Percentiles rank a stretch among this genome's conserved stretches.
Evolutionary conservation across 2,113 vertebrate genomes (phyloP).

Genomic region (Kryptolebias marmoratus): DNA sequence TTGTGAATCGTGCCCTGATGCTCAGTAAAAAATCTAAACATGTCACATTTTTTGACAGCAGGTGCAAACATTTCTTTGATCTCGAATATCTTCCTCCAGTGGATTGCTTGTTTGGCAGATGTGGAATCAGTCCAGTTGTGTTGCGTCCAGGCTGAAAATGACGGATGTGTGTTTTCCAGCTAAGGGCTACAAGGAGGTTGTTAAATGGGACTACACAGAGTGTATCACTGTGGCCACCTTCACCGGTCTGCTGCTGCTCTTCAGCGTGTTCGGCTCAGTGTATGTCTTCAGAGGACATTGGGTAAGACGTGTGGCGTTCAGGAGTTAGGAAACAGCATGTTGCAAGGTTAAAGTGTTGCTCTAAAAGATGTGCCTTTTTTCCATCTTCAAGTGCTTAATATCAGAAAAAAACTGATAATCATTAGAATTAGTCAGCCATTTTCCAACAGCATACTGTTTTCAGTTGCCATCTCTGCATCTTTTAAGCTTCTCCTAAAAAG

Average conservation of each 20-base stretch:
- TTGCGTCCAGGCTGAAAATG: not conserved
- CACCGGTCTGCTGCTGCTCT: constrained; percentile 62
- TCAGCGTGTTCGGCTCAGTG: constrained; percentile 67
- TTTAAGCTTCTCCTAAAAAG: not conserved
- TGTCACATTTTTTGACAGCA: not conserved
- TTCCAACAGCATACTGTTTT: not conserved
- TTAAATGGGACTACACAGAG: rapidly evolving
- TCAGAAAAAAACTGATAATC: not conserved
- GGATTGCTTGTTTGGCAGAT: not conserved
- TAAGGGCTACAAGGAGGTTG: constrained; percentile 13
- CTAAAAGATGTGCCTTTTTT: not conserved
- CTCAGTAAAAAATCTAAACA: not conserved
- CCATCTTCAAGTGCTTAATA: not conserved
- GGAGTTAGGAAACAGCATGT: constrained; percentile 15
- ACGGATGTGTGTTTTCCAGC: constrained; percentile 58
- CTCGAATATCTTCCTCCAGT: not conserved
- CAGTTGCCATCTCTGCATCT: not conserved
- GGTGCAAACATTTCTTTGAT: not conserved
- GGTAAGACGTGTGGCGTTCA: constrained; percentile 53
- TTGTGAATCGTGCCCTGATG: too few relatives aligned
- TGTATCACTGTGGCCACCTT: constrained; percentile 14
- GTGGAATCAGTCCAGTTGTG: not conserved
- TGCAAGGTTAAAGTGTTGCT: not conserved
- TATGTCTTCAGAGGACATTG: constrained; percentile 69
- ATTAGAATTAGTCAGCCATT: not conserved